Base-by-base conservation (phyloP, 2,888 invertebrate species). In the Adelognathus sp. region DNA sequence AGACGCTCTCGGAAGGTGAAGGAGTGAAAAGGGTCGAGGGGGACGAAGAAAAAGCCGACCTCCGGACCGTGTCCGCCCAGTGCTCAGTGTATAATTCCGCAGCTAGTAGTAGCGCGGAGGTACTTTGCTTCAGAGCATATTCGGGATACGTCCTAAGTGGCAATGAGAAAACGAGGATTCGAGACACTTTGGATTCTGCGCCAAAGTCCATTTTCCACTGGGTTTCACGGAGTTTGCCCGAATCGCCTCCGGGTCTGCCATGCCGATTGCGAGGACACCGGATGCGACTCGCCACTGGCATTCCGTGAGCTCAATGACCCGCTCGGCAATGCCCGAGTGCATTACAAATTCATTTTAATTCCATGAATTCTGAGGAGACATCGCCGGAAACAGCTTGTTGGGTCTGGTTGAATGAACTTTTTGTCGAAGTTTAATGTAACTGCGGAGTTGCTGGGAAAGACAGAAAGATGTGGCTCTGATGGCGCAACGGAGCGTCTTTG, bases 1-100 rank as follows among this genome's bases (percentile, higher is more conserved):
- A 89, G 89, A 89, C 88, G 83, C 79, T 86, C 85, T 86, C 84
- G 44, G 54, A 33, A 56, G 54, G 71, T 71, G 67, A 56, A 61
- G 67, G 39, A 79, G 46, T 56, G 33, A 14, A 21, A 29, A 24
- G 72, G 66, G 54, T 67, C 67, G 27, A 63, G 39, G n/a, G 52
- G 27, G 7, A 39, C 50, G 33, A 64, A 64, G 31, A 50, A 33
- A 64, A 18, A 52, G 27, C 9, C 27, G 11, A 52, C 52, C 50
- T 66, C 50, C 64, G 21, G n/a, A 50, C 16, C 27, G 9, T 14
- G 27, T 36, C 66, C n/a, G n/a, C n/a, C 27, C 36, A 9, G 36
- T 39, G 27, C 16, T 24, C 27, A 14, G 36, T 52, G 33, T 52
- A 33, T 36, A 39, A 52, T 50, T 66, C 39, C 27, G 64, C 24